Evolutionary conservation across 2,113 vertebrate species (phyloP).

Genomic region (Channa argus): DNA sequence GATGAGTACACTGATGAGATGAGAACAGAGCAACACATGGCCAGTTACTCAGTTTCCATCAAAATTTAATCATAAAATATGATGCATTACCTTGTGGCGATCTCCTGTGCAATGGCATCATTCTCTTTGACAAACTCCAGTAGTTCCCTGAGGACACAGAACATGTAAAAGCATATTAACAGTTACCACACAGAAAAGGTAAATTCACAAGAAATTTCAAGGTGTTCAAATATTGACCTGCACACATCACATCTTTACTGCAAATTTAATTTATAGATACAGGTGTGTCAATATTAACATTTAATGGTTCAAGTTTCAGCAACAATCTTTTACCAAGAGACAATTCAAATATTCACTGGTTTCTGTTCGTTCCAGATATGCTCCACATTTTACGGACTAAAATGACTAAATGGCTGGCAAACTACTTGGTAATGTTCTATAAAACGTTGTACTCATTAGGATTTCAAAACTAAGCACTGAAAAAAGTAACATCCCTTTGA

Average conservation of each 20-base stretch:
- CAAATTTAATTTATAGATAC: not conserved
- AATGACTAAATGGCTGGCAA: too few relatives aligned
- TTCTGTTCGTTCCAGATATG: too few relatives aligned
- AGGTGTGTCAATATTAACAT: not conserved
- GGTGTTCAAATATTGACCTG: not conserved
- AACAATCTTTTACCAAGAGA: too few relatives aligned
- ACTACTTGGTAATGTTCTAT: too few relatives aligned
- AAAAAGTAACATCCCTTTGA: too few relatives aligned
- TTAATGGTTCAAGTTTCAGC: not conserved
- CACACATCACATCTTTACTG: too few relatives aligned
- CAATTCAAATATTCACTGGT: too few relatives aligned
- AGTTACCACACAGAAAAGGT: not conserved
- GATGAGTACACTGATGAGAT: too few relatives aligned
- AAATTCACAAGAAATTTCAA: not conserved
- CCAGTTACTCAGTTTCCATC: not conserved
- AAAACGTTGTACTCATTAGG: too few relatives aligned
- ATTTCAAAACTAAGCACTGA: too few relatives aligned
- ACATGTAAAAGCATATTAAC: not conserved
- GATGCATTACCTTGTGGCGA: slow-evolving; percentile 86
- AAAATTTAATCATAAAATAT: not conserved
- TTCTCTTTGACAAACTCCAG: slow-evolving; percentile 94
- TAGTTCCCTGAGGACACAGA: slow-evolving; percentile 85
- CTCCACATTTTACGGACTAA: too few relatives aligned
- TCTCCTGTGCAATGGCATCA: slow-evolving; percentile 89
- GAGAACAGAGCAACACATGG: not conserved